A percentile compares a stretch with the other conserved stretches of the same genome.
phyloP scores from a whole-genome alignment of 35 echinoderm and acorn worm genomes.

The Anneissia japonica region DNA sequence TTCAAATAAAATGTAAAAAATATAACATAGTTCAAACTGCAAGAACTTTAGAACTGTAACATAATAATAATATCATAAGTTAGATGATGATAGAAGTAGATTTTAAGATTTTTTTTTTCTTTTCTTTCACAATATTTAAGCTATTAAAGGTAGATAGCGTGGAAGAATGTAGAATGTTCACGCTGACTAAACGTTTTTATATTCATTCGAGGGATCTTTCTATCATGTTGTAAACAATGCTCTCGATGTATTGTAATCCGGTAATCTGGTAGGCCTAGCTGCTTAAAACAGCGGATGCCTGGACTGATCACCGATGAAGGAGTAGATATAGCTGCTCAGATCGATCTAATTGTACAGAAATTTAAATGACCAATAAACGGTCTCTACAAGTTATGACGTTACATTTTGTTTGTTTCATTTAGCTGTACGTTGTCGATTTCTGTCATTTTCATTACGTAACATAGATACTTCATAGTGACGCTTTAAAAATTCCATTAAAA shows the following conservation, averaged over 20 bases:
- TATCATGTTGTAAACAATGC: background rate
- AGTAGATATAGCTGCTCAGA: background rate
- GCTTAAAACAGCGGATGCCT: too few relatives aligned
- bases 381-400: background rate
- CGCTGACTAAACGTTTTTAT: background rate
- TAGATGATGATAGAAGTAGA: background rate
- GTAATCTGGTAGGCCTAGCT: background rate
- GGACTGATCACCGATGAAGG: background rate
- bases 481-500: too few relatives aligned
- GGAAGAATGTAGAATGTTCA: background rate
- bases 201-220: background rate
- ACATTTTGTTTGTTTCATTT: background rate
- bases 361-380: background rate
- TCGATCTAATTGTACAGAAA: slow-evolving; percentile 1
- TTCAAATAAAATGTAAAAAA: background rate
- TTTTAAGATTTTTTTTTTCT: background rate
- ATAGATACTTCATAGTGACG: too few relatives aligned
- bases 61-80: background rate
- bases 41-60: too few relatives aligned
- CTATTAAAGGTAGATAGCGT: background rate
- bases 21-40: too few relatives aligned
- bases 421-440: too few relatives aligned
- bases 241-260: background rate
- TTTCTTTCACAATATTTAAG: background rate
- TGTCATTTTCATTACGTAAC: too few relatives aligned